Conservation (phyloP, 2,888 invertebrate species). For the Cheilosia grossa region DNA sequence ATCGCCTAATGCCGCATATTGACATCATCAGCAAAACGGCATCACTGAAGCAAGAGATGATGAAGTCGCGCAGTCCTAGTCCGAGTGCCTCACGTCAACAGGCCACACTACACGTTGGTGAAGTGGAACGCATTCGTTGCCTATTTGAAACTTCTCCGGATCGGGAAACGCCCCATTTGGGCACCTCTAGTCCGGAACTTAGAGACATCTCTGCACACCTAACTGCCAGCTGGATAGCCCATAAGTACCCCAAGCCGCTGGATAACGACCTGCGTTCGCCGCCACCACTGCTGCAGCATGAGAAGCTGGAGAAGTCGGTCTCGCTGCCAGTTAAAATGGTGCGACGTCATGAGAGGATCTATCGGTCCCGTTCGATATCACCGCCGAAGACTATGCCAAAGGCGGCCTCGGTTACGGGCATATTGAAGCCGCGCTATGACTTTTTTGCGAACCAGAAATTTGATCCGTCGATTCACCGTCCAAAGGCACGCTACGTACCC, state of each 20-base stretch:
- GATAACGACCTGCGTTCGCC: conserved; percentile 85
- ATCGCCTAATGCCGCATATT: conserved; percentile 93
- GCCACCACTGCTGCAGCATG: not conserved
- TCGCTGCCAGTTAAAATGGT: conserved; percentile 42
- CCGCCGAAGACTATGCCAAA: conserved; percentile 82
- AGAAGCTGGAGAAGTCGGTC: conserved; percentile 23
- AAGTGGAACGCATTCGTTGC: conserved; percentile 89
- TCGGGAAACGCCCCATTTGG: conserved; percentile 76
- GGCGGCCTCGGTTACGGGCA: conserved; percentile 82
- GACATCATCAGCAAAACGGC: conserved; percentile 95
- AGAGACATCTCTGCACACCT: conserved; percentile 91
- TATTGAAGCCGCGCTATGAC: conserved; percentile 83
- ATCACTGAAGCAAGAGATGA: conserved; percentile 85
- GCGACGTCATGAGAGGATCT: conserved; percentile 31
- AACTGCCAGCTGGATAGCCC: conserved; percentile 91
- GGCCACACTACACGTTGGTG: conserved; percentile 84
- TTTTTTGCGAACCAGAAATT: conserved; percentile 87
- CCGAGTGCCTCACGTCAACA: conserved; percentile 77
- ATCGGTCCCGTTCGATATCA: conserved; percentile 85
- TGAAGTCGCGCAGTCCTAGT: conserved; percentile 75
- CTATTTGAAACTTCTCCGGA: conserved; percentile 84
- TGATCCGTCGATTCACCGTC: conserved; percentile 90
- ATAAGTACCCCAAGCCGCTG: conserved; percentile 88
- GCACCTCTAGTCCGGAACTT: conserved; percentile 90
- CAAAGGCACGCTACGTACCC: conserved; percentile 90